These are phyloP conservation scores for Dicranocentrus wangi DNA, from an alignment of 2,888 invertebrate genomes.

Conservation along the genomic window DNA sequence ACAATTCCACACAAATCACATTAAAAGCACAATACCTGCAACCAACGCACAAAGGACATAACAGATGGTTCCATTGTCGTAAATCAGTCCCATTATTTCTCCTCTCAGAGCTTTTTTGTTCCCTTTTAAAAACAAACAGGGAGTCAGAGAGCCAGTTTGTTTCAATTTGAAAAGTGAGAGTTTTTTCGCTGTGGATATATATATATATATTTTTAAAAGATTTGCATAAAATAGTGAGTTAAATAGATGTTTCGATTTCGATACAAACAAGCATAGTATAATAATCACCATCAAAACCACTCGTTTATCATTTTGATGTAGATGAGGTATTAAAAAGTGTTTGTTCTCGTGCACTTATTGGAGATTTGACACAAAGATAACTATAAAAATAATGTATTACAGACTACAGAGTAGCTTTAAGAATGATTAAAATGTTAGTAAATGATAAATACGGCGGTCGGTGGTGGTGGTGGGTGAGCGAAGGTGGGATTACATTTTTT, in stretches of 20 bases:
- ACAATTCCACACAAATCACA: no score
- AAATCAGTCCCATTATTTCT: conserved; percentile 37
- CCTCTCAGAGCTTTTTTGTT: not conserved
- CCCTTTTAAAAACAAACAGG: not conserved
- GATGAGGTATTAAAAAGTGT: not conserved
- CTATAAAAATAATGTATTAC: no score
- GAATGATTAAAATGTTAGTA: no score
- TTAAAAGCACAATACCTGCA: no score
- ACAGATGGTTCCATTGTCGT: conserved; percentile 41
- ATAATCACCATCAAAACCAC: not conserved
- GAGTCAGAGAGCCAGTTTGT: not conserved
- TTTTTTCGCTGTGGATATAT: conserved; percentile 5
- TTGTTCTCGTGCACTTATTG: not conserved
- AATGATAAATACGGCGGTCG: no score
- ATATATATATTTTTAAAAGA: not conserved
- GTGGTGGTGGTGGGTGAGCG: no score
- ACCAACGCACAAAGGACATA: not conserved
- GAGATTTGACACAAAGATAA: not conserved
- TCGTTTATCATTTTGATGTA: not conserved
- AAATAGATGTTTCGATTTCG: not conserved
- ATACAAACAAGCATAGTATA: not conserved
- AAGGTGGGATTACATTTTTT: no score
- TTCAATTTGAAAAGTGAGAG: conserved; percentile 36
- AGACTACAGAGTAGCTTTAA: no score
- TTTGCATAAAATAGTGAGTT: not conserved